Conservation (phyloP, 2,113 vertebrate species). For the Pteropus alecto region DNA sequence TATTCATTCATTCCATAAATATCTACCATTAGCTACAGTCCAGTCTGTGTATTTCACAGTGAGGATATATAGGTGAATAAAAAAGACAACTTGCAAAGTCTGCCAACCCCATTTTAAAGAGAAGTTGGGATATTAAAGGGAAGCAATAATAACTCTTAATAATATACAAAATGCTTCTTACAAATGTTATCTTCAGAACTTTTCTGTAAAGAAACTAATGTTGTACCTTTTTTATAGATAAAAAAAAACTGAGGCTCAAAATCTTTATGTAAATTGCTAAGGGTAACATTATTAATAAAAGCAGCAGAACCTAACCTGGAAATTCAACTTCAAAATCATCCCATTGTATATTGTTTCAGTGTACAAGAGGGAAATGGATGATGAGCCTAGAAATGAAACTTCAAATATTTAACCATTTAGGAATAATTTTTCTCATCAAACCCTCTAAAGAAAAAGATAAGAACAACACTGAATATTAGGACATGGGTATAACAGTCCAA, state of each 20-base stretch:
- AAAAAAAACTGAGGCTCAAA: neutral
- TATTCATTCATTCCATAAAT: neutral
- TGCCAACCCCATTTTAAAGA: neutral
- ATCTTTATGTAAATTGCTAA: neutral
- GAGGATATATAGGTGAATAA: neutral
- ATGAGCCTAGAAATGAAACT: neutral
- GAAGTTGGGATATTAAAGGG: neutral
- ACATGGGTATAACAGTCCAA: neutral
- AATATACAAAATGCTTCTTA: neutral
- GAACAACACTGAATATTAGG: neutral
- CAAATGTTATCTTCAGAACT: neutral
- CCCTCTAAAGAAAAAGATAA: neutral
- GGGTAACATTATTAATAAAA: neutral
- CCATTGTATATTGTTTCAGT: neutral
- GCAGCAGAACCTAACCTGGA: neutral
- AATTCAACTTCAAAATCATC: neutral
- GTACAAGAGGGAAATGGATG: neutral
- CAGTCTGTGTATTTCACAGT: neutral
- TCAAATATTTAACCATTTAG: neutral
- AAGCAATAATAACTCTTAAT: neutral
- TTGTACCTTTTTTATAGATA: neutral
- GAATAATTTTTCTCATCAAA: neutral
- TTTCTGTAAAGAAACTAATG: neutral
- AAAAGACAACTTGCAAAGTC: neutral
- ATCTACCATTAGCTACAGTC: neutral